These are phyloP conservation scores for Tenthredo distinguenda DNA, from an alignment of 2,888 invertebrate genomes.

Conservation along the genomic window DNA sequence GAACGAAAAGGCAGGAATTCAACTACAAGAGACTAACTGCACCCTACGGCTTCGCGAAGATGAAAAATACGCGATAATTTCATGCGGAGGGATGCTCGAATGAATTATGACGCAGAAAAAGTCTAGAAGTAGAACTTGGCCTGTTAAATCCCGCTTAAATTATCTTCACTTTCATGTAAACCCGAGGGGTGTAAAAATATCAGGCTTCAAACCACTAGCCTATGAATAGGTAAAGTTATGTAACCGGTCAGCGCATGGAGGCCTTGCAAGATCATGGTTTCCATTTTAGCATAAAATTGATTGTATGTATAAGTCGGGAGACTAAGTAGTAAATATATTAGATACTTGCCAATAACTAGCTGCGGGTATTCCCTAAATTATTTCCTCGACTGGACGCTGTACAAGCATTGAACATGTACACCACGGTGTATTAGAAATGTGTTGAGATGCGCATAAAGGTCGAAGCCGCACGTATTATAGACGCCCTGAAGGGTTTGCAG, in stretches of 20 bases:
- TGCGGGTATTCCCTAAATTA: not conserved
- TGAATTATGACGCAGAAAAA: not conserved
- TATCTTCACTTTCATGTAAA: not conserved
- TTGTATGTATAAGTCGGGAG: not conserved
- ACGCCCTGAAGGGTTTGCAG: not conserved
- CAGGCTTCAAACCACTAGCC: not conserved
- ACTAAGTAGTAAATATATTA: constrained; percentile 15
- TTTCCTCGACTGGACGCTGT: not conserved
- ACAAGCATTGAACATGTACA: not conserved
- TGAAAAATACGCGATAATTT: constrained; percentile 32
- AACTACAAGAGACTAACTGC: constrained; percentile 5
- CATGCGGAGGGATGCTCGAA: not conserved
- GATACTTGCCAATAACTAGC: constrained; percentile 11
- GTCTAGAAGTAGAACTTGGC: constrained; percentile 1
- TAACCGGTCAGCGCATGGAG: not conserved
- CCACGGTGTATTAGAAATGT: not conserved
- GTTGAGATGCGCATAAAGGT: constrained; percentile 17
- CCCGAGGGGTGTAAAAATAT: not conserved
- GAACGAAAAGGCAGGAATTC: not conserved
- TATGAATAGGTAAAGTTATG: constrained; percentile 9
- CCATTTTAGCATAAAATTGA: not conserved
- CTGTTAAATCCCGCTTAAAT: constrained; percentile 1
- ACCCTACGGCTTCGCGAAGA: not conserved
- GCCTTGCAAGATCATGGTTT: constrained; percentile 6
- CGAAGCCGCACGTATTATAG: not conserved